phyloP scores from a whole-genome alignment of 92 coral and sea anemone genomes.

The Actinernus sp. region DNA sequence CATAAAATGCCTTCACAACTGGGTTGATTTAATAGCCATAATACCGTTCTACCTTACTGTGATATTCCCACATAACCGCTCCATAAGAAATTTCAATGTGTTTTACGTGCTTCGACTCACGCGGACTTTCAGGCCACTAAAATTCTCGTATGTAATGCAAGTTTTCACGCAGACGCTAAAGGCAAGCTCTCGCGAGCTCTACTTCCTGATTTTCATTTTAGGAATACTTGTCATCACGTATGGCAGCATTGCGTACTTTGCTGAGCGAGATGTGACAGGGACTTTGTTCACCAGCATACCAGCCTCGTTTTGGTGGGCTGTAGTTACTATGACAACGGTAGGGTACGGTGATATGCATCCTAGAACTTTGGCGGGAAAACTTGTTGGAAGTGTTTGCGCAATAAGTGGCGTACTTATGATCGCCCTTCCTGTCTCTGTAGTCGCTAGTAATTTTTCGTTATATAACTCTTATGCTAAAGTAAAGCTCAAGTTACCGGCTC shows the following conservation, averaged over 20 bases:
- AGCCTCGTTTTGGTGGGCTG: slow-evolving; percentile 98
- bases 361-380: slow-evolving; percentile 83
- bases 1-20: slow-evolving; percentile 82
- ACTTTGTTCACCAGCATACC: slow-evolving; percentile 89
- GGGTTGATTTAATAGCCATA: slow-evolving; percentile 92
- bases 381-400: slow-evolving; percentile 94
- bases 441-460: slow-evolving; percentile 94
- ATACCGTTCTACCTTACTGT: slow-evolving; percentile 88
- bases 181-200: slow-evolving; percentile 95
- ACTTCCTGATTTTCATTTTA: slow-evolving; percentile 88
- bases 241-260: slow-evolving; percentile 92
- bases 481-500: slow-evolving; percentile 88
- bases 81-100: slow-evolving; percentile 73
- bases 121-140: slow-evolving; percentile 92
- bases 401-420: slow-evolving; percentile 97
- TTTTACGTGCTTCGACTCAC: slow-evolving; percentile 93
- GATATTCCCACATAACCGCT: slow-evolving; percentile 67
- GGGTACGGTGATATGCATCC: slow-evolving; percentile 99
- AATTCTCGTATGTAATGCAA: slow-evolving; percentile 98
- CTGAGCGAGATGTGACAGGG: slow-evolving; percentile 69
- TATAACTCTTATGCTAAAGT: slow-evolving; percentile 99
- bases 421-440: slow-evolving; percentile 99
- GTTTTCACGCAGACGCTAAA: slow-evolving; percentile 95
- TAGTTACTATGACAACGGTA: slow-evolving; percentile 99
- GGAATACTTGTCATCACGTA: slow-evolving; percentile 86